phyloP scores from a whole-genome alignment of 2,113 vertebrate species.

The Ursus arctos region DNA sequence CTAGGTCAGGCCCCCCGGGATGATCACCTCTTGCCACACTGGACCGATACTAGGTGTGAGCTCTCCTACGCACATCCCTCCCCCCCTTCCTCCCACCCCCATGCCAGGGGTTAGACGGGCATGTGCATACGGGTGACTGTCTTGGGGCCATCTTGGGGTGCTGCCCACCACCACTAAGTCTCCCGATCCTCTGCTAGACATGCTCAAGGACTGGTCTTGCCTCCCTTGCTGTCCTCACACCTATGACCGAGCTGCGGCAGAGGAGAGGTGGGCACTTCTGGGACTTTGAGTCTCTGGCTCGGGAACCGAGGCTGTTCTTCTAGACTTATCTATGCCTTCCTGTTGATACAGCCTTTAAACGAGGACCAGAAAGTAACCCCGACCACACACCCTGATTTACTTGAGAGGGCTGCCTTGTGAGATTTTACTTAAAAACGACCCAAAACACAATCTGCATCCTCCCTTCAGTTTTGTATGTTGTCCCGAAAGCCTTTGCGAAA shows the following conservation, averaged over 20 bases:
- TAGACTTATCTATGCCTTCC: too few relatives aligned
- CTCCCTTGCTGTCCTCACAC: background rate
- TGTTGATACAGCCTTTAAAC: background rate
- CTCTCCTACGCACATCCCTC: background rate
- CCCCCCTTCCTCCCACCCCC: background rate
- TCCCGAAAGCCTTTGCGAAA: background rate
- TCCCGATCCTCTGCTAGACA: background rate
- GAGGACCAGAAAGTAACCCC: background rate
- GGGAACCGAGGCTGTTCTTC: background rate
- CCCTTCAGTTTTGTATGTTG: background rate
- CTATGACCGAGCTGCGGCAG: too few relatives aligned
- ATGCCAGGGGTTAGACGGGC: background rate
- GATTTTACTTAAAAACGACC: background rate
- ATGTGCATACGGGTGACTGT: too few relatives aligned
- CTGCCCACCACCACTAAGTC: background rate
- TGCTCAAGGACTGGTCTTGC: background rate
- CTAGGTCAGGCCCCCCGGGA: background rate
- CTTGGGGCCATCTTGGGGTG: background rate
- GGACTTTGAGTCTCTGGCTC: too few relatives aligned
- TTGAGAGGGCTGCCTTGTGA: background rate
- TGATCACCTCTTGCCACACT: background rate
- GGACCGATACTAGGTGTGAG: accelerated
- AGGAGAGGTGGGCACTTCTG: background rate
- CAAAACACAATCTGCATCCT: background rate
- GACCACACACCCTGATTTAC: background rate